Conservation (phyloP, 1,140 invertebrate genomes). For the Diorhabda sublineata region DNA sequence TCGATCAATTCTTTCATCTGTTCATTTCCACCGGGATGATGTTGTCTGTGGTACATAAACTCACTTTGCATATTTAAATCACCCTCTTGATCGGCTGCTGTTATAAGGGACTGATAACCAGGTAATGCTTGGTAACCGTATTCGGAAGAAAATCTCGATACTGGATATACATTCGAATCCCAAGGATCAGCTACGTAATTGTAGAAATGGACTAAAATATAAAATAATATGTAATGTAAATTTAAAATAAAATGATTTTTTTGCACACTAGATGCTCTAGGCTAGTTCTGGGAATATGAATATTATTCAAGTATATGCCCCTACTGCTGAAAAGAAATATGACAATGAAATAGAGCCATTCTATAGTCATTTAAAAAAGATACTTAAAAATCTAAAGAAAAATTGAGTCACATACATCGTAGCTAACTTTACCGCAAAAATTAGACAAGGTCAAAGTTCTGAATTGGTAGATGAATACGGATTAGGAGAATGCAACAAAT, state of each 20-base stretch:
- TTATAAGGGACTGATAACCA: conserved; percentile 58
- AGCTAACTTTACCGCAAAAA: no score
- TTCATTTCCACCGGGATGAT: conserved; percentile 67
- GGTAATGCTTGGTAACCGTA: conserved; percentile 93
- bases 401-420: no score
- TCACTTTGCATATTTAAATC: conserved; percentile 62
- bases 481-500: no score
- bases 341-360: no score
- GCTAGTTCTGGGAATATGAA: neutral
- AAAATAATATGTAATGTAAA: neutral
- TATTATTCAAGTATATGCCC: neutral
- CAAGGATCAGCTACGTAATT: conserved; percentile 81
- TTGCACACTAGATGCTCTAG: no score
- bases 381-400: no score
- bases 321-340: no score
- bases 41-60: conserved; percentile 74
- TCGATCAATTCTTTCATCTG: conserved; percentile 58
- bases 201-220: conserved; percentile 81
- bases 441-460: no score
- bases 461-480: no score
- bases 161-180: conserved; percentile 71
- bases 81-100: conserved; percentile 49
- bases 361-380: neutral
- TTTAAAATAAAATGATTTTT: no score
- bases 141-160: conserved; percentile 86